phyloP scores from a whole-genome alignment of 2,888 invertebrate species.

The Diadegma fenestrale region DNA sequence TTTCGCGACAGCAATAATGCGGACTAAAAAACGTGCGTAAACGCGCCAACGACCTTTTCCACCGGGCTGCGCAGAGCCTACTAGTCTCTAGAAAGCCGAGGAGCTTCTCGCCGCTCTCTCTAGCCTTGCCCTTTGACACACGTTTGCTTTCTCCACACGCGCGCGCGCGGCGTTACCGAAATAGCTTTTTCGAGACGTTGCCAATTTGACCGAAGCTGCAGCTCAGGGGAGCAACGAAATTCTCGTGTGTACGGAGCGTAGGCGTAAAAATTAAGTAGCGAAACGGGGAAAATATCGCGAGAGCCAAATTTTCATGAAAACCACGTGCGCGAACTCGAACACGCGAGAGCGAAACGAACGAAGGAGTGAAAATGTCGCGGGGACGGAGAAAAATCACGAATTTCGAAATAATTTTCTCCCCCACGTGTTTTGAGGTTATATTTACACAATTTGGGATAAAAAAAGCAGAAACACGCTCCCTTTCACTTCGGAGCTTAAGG shows the following conservation, averaged over 20 bases:
- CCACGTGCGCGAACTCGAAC: constrained; percentile 19
- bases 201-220: constrained; percentile 43
- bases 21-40: not conserved
- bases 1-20: constrained; percentile 23
- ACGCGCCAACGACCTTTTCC: constrained; percentile 63
- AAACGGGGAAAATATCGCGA: not conserved
- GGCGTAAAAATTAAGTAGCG: not conserved
- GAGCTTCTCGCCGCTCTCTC: constrained; percentile 60
- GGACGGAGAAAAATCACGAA: not conserved
- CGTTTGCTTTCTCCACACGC: constrained; percentile 29
- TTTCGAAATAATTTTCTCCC: constrained; percentile 5
- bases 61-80: constrained; percentile 76
- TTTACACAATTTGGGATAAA: too few relatives aligned
- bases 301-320: constrained; percentile 3
- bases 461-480: too few relatives aligned
- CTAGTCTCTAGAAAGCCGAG: constrained; percentile 72
- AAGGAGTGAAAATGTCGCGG: not conserved
- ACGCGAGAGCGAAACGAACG: not conserved
- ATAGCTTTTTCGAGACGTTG: constrained; percentile 58
- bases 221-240: not conserved
- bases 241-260: not conserved
- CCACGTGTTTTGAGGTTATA: constrained; percentile 10
- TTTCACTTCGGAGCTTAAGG: too few relatives aligned
- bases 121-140: constrained; percentile 84
- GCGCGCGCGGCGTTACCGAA: constrained; percentile 45